Base-by-base conservation (phyloP, 2,888 invertebrate species). In the Trichopria drosophilae region DNA sequence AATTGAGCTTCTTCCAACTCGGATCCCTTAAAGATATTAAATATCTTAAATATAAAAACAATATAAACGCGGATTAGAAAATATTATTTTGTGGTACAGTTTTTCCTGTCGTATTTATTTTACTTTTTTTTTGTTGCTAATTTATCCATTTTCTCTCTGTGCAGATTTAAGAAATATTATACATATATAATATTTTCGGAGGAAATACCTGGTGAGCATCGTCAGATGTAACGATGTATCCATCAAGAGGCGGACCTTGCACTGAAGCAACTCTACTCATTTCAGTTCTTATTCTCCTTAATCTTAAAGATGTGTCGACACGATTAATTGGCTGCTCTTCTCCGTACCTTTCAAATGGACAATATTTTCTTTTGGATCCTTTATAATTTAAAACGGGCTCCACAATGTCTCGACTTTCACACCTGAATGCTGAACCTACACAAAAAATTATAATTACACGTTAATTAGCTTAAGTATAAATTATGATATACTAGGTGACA, bases 181-280 rank as follows among this genome's bases (percentile, higher is more conserved):
- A n/a, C n/a, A n/a, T n/a, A n/a, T n/a, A n/a, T n/a, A n/a, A n/a
- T n/a, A n/a, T 22, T 35, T 35, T 35, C 6, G 9, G 20, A 35
- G 13, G 7, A 13, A 15, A 9, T 20, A 87, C 87, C 82, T 87
- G 85, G 77, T 92, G 92, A 65, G 88, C 90, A 69, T 92, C 92
- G 53, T 83, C 85, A 42, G 85, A 86, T 40, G 90, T 87, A 43
- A 92, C 77, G 44, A 92, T 80, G 63, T 88, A 90, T 1, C 88
- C 92, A 64, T 90, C 83, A 6, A 87, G 69, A 2, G 77, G 66
- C 18, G 75, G 70, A 7, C 78, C 79, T 52, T 76, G 75, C n/a
- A 80, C 67, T 6, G 75, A 66, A 12, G 76, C 71, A 20, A 78
- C 71, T 7, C 75, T 77, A 20, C 57, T 64, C 81, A 83, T 81